A percentile compares a stretch with the other conserved stretches of the same genome.
Conservation (phyloP, 2,888 invertebrate species). For the Papilio protenor region DNA sequence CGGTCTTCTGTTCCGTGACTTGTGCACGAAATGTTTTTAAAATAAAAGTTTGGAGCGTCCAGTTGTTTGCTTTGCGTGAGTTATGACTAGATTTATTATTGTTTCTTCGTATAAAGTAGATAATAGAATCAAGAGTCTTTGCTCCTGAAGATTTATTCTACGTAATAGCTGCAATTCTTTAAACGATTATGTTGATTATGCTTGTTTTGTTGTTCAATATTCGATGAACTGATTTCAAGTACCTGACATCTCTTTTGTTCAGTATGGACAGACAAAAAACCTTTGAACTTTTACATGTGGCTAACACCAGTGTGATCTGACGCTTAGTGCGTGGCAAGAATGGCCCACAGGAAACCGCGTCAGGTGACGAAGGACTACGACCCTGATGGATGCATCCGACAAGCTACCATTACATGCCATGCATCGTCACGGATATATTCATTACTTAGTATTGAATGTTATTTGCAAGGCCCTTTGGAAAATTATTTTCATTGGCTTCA, state of each 20-base stretch:
- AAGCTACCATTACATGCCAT: constrained; percentile 30
- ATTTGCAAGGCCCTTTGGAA: background rate
- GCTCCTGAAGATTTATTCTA: background rate
- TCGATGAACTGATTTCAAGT: background rate
- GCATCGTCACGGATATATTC: constrained; percentile 9
- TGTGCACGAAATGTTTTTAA: constrained; percentile 27
- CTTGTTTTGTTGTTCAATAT: background rate
- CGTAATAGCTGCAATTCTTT: background rate
- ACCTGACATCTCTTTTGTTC: background rate
- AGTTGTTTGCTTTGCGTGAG: constrained; percentile 33
- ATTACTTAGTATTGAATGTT: constrained; percentile 22
- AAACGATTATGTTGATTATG: background rate
- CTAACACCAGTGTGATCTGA: constrained; percentile 18
- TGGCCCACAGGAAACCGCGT: constrained; percentile 75
- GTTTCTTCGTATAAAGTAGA: constrained; percentile 20
- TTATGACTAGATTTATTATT: constrained; percentile 27
- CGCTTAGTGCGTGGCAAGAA: constrained; percentile 56
- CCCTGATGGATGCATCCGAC: constrained; percentile 42
- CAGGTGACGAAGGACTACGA: constrained; percentile 69
- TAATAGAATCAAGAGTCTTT: constrained; percentile 20
- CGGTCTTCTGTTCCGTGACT: constrained; percentile 25
- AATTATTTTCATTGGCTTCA: background rate
- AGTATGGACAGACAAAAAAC: background rate
- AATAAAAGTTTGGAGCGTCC: constrained; percentile 26
- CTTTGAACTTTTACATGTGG: constrained; percentile 11